These are phyloP conservation scores for Graphium colonna DNA, from an alignment of 2,888 invertebrate genomes.

Conservation along the genomic window DNA sequence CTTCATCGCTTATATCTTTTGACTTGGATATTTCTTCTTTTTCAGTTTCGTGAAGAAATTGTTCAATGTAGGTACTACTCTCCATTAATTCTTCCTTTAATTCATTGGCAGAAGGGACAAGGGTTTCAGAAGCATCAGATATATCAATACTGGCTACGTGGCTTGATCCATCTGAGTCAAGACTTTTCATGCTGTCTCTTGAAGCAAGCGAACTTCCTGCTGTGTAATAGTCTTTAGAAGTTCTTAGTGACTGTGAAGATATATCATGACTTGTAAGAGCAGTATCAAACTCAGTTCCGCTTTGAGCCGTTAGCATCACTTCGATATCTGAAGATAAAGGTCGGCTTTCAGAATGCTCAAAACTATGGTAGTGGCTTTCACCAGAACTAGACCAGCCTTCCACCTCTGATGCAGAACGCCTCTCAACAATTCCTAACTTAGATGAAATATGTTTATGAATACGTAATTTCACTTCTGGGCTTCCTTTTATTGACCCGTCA, in stretches of 20 bases:
- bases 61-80: conserved; percentile 79
- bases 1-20: conserved; percentile 74
- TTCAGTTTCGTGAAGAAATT: conserved; percentile 67
- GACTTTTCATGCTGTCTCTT: conserved; percentile 92
- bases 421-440: conserved; percentile 76
- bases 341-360: conserved; percentile 89
- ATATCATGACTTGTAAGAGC: conserved; percentile 89
- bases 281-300: conserved; percentile 92
- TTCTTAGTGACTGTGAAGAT: conserved; percentile 85
- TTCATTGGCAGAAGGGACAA: conserved; percentile 94
- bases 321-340: conserved; percentile 94
- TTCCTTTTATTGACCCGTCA: conserved; percentile 69
- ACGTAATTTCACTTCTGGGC: conserved; percentile 67
- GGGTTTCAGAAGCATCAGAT: conserved; percentile 95
- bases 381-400: conserved; percentile 93
- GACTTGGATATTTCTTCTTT: conserved; percentile 51
- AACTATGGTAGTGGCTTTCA: conserved; percentile 93
- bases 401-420: conserved; percentile 88
- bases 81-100: conserved; percentile 86
- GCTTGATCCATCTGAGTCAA: conserved; percentile 94
- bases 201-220: conserved; percentile 93
- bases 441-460: conserved; percentile 71
- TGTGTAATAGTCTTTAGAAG: conserved; percentile 92
- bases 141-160: conserved; percentile 93
- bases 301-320: conserved; percentile 85